Evolutionary conservation across 1,140 invertebrate genomes (phyloP).

Genomic region (Cepaea nemoralis): DNA sequence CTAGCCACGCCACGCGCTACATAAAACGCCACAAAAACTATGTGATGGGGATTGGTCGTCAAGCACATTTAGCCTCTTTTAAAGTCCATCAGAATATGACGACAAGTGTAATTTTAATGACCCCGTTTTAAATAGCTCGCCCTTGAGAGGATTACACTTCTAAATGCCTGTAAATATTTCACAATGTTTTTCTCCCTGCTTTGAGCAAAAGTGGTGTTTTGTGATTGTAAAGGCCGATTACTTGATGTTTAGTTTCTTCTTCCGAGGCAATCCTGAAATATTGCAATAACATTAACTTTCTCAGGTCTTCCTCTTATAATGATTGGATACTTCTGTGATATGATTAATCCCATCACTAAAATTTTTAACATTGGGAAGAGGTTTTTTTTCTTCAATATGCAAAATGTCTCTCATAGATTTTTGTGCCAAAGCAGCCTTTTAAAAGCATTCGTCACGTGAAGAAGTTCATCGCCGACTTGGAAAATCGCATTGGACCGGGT

Average conservation of each 20-base stretch:
- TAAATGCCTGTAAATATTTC: conserved; percentile 4
- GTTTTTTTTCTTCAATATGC: conserved; percentile 13
- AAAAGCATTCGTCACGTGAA: conserved; percentile 26
- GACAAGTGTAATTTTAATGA: background rate
- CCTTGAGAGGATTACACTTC: background rate
- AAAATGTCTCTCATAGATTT: conserved; percentile 30
- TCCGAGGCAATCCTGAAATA: conserved; percentile 5
- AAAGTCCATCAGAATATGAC: conserved; percentile 7
- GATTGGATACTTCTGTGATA: conserved; percentile 38
- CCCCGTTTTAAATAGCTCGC: conserved; percentile 5
- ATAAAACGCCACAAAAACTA: background rate
- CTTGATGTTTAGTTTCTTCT: conserved; percentile 9
- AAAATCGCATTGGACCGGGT: conserved; percentile 33
- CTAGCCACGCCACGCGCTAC: too few relatives aligned
- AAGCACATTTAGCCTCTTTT: background rate
- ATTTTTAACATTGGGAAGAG: background rate
- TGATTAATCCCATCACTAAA: conserved; percentile 34
- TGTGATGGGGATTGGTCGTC: background rate
- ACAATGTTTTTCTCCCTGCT: background rate
- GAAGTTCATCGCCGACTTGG: conserved; percentile 13
- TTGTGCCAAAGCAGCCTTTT: conserved; percentile 26
- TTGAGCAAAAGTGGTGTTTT: background rate
- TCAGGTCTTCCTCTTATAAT: conserved; percentile 32
- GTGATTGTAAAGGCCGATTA: conserved; percentile 15
- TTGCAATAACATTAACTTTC: conserved; percentile 8